Evolutionary conservation across 2,113 vertebrate genomes (phyloP).

Genomic region (Rhinoptilus africanus): DNA sequence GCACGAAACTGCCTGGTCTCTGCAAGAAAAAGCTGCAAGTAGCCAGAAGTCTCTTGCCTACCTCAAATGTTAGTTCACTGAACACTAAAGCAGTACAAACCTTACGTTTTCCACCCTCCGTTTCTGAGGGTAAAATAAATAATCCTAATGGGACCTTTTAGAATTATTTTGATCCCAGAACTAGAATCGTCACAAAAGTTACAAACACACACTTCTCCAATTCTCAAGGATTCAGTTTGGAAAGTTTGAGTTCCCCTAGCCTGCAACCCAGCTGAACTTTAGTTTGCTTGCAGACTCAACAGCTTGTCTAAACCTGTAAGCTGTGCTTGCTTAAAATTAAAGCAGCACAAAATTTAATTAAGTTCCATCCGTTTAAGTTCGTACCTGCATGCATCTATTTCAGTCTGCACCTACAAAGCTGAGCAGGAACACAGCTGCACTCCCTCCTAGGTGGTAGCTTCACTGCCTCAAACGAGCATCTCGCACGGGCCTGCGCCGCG

Average conservation of each 20-base stretch:
- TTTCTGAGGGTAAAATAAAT: not conserved
- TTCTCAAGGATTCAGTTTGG: not conserved
- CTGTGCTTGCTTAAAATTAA: not conserved
- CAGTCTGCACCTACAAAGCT: not conserved
- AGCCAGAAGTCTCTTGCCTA: not conserved
- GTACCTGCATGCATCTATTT: not conserved
- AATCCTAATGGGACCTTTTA: not conserved
- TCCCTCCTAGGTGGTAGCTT: not conserved
- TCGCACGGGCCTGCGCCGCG: fast-evolving
- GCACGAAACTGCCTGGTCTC: not conserved
- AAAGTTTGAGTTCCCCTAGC: not conserved
- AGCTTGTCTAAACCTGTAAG: not conserved
- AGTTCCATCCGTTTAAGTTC: not conserved
- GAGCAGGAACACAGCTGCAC: not conserved
- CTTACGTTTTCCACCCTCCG: not conserved
- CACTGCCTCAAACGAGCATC: not conserved
- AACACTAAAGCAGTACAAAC: not conserved
- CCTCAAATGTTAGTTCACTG: not conserved
- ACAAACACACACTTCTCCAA: fast-evolving
- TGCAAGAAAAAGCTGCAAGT: not conserved
- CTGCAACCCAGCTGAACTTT: not conserved
- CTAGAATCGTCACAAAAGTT: not conserved
- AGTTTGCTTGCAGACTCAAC: not conserved
- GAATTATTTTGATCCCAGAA: not conserved
- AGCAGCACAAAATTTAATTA: not conserved